Percentiles rank a stretch among this genome's conserved stretches.
Conservation (phyloP, 2,888 invertebrate genomes). For the Tipula confusa region DNA sequence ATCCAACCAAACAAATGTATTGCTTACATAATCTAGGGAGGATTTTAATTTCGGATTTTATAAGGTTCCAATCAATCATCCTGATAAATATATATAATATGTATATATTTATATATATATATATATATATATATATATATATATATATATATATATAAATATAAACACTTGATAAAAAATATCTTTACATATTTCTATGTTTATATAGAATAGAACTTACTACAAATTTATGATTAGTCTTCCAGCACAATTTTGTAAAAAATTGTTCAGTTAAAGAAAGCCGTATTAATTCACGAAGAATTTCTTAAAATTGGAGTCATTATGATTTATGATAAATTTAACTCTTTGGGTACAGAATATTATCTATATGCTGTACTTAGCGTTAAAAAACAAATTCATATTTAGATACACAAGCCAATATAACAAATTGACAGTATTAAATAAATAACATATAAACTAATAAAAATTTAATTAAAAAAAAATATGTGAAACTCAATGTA, state of each 20-base stretch:
- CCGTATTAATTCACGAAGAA: background rate
- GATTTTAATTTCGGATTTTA: too few species aligned
- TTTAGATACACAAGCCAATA: background rate
- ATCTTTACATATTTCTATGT: background rate
- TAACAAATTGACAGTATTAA: constrained; percentile 30
- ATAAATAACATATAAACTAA: background rate
- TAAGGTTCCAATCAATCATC: too few species aligned
- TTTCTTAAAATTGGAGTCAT: background rate
- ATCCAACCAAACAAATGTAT: too few species aligned
- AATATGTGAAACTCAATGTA: constrained; percentile 30
- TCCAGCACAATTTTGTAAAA: background rate
- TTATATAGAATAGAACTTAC: constrained; percentile 26
- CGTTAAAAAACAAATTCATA: background rate
- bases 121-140: background rate
- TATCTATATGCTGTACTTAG: too few species aligned
- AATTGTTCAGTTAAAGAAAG: background rate
- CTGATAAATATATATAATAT: background rate
- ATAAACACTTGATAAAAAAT: background rate
- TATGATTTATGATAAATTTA: too few species aligned
- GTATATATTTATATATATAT: background rate
- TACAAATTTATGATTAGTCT: constrained; percentile 20
- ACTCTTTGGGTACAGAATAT: too few species aligned
- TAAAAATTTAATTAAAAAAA: constrained; percentile 20
- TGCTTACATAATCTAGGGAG: too few species aligned
- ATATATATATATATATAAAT: background rate